A percentile compares a stretch with the other conserved stretches of the same genome.
Evolutionary conservation across 2,797 vertebrate genomes (phyloP).

Genomic region (Gambelia wislizenii): DNA sequence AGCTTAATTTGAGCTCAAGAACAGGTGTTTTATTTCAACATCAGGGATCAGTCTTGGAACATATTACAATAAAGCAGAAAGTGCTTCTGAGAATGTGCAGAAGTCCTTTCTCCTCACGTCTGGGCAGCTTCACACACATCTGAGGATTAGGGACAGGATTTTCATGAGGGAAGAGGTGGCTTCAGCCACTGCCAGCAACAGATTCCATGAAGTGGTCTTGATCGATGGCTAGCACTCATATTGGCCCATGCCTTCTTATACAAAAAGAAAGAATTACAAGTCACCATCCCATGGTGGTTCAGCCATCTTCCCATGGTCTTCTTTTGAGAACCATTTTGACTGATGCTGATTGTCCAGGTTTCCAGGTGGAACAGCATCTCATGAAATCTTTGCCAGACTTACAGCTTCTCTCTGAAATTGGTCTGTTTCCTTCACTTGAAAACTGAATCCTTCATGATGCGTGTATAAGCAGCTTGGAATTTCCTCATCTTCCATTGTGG

Average conservation of each 20-base stretch:
- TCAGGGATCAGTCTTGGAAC: not conserved
- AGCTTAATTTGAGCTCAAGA: not conserved
- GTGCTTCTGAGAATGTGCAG: not conserved
- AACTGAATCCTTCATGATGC: not conserved
- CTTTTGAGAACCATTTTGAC: not conserved
- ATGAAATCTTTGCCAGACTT: not conserved
- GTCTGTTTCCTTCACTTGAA: not conserved
- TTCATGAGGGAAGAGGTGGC: too few species aligned
- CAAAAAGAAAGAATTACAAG: constrained; percentile 41
- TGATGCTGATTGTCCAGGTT: not conserved
- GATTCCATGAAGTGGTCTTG: not conserved
- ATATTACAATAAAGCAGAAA: not conserved
- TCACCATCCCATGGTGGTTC: not conserved
- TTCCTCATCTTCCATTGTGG: constrained; percentile 32
- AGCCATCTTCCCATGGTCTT: constrained; percentile 25
- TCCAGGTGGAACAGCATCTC: constrained; percentile 22
- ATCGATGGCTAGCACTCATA: constrained; percentile 47
- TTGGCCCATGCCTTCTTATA: constrained; percentile 49
- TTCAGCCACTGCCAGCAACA: too few species aligned
- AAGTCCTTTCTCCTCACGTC: not conserved
- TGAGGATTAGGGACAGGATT: not conserved
- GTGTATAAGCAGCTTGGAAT: not conserved
- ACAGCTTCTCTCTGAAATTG: not conserved
- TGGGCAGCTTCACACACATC: not conserved
- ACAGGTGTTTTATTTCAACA: not conserved